Evolutionary conservation across 2,797 vertebrate species (phyloP).

Genomic region (Melanitta fusca): DNA sequence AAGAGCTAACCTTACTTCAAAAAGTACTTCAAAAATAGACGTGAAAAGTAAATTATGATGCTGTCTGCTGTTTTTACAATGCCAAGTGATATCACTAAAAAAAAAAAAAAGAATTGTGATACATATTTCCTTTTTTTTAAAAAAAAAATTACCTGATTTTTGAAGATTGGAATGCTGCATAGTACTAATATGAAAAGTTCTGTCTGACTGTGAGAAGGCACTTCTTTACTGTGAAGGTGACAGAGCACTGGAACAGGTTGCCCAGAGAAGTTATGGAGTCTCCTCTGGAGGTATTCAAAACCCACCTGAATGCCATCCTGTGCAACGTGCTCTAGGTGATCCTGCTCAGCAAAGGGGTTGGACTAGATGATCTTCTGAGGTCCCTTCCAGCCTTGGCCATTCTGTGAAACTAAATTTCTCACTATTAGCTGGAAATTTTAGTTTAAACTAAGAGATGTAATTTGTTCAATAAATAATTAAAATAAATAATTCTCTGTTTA

Average conservation of each 20-base stretch:
- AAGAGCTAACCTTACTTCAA: not conserved
- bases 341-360: no score
- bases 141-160: not conserved
- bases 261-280: no score
- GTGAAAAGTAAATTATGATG: not conserved
- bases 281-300: no score
- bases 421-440: not conserved
- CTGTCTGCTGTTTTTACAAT: not conserved
- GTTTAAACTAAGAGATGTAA: not conserved
- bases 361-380: no score
- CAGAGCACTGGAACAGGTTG: no score
- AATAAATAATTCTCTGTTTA: constrained; percentile 22
- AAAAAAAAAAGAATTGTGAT: not conserved
- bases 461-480: not conserved
- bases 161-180: not conserved
- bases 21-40: not conserved
- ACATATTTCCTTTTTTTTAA: not conserved
- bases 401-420: not conserved
- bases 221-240: no score
- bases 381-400: no score
- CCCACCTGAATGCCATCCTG: no score
- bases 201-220: no score
- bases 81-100: not conserved
- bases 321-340: no score
- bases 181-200: not conserved